Evolutionary conservation across 37 sponge, comb jelly and placozoan species (phyloP), one percentile per base, ranked within the genome.

Genomic region (Crambe crambe): DNA sequence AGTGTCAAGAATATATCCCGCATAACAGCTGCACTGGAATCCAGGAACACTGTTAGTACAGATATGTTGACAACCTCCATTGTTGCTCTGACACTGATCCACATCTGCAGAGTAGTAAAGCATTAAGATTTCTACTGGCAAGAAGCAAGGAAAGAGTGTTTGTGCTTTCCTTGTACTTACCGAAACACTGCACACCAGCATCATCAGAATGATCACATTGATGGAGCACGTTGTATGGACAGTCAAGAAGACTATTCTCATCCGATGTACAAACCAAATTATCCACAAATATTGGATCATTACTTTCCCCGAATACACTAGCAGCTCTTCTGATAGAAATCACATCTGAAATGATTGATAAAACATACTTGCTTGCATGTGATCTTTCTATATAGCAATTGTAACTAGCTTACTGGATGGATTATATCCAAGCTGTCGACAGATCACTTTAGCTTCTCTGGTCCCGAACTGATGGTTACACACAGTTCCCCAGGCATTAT

Each of bases 71-170:
- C 86, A 86, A 22, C 86, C 79, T 65, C 80, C 79, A 73, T 78
- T 86, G 36, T 64, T 70, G 10, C 17, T 54, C 25, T 42, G 17
- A 70, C 86, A 86, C 70, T 86, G 73, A 38, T 86, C 72, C 9
- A 59, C 79, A 73, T 86, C 86, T 86, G 74, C 66, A 72, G 9
- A n/a, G n/a, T n/a, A n/a, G n/a, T n/a, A n/a, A n/a, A n/a, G n/a
- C n/a, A n/a, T n/a, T n/a, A n/a, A n/a, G n/a, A n/a, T n/a, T n/a
- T n/a, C n/a, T n/a, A n/a, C n/a, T n/a, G n/a, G n/a, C n/a, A 62
- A 8, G 12, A 47, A 12, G 12, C 51, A 47, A 15, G 12, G 51
- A 47, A 47, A 47, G 12, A 47, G 51, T 47, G 12, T 15, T 12
- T 15, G 51, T 47, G 51, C 51, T 15, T 47, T 15, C 51, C 6